Evolutionary conservation across 2,888 invertebrate genomes (phyloP), one percentile per base, ranked within the genome.

Genomic region (Cerceris ruficornis): DNA sequence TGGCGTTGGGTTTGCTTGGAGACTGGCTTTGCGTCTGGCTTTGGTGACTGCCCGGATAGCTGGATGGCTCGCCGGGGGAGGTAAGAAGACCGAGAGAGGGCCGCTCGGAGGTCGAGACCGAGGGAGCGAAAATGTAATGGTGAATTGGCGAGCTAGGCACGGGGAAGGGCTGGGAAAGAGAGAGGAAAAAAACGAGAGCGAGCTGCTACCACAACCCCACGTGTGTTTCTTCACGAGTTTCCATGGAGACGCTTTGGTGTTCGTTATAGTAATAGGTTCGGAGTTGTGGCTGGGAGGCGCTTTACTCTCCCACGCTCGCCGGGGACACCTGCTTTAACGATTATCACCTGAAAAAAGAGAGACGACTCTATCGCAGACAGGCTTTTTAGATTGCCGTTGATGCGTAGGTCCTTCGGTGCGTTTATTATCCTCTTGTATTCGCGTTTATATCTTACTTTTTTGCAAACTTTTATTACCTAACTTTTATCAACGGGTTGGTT

Each of bases 161-260:
- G 65, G 17, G 46, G 59, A 66, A 67, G 68, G 73, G 61, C 69
- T 69, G 75, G 65, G 43, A 59, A 62, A 61, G 69, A 69, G 50
- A 57, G 65, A 67, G 58, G 57, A 62, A 79, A 77, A 70, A 76
- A 83, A 77, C 76, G 78, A 75, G 83, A 85, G 78, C 82, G 75
- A 59, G 72, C 70, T 76, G 72, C 70, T 76, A 54, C 77, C 75
- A 74, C 81, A 82, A 77, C 79, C 84, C 87, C 87, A 86, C 86
- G 88, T 91, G 88, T 92, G 91, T 91, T 92, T 90, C 92, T 91
- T 90, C 81, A 89, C 80, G 87, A 73, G 90, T 92, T 83, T 71
- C 87, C 87, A 91, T 91, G 89, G 77, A 85, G 80, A 92, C 90
- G 79, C 77, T 83, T 85, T 69, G 83, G 85, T 86, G 84, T 88